Evolutionary conservation across 2,797 vertebrate species (phyloP).

Genomic region (Anableps anableps): DNA sequence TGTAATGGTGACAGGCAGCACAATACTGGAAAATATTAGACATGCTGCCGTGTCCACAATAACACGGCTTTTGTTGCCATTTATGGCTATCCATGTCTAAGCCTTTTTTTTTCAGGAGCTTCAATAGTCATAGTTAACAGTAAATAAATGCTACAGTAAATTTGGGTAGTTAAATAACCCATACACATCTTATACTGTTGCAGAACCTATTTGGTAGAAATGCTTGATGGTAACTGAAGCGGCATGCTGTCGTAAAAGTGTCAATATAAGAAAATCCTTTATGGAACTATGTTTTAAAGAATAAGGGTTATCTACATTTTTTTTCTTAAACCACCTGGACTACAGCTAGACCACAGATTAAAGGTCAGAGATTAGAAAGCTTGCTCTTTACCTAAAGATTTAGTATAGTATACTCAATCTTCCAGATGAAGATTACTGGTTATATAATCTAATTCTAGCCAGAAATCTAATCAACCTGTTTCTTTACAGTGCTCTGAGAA

Average conservation of each 20-base stretch:
- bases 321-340: neutral
- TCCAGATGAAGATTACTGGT: conserved; percentile 1
- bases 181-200: neutral
- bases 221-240: neutral
- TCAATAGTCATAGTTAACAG: neutral
- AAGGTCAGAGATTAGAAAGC: conserved; percentile 1
- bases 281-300: neutral
- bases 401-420: neutral
- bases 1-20: conserved; percentile 52
- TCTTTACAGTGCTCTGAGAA: neutral
- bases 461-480: conserved; percentile 6
- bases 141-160: neutral
- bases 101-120: neutral
- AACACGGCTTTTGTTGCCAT: conserved; percentile 30
- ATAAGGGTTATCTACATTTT: neutral
- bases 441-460: neutral
- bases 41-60: conserved; percentile 33
- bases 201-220: neutral
- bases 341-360: conserved; percentile 1
- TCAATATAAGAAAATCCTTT: neutral
- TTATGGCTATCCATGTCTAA: conserved; percentile 44
- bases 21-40: conserved; percentile 53
- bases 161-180: neutral
- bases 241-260: neutral
- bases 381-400: neutral